phyloP scores from a whole-genome alignment of 64 coral and sea anemone genomes.

The Catalaphyllia jardinei region DNA sequence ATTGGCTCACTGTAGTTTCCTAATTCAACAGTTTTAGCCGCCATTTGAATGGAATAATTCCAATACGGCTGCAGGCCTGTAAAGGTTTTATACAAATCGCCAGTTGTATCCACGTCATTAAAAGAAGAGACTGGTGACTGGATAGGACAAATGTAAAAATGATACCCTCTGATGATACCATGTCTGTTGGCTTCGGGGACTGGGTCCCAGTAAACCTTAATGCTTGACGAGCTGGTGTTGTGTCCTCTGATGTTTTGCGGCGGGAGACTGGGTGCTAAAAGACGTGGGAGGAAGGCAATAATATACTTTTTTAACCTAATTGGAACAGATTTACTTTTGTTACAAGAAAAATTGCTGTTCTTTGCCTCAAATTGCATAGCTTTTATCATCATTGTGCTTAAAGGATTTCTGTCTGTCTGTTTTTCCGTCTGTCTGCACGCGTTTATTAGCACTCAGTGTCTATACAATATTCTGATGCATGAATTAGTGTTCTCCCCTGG shows the following conservation, averaged over 20 bases:
- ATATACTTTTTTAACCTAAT: background rate
- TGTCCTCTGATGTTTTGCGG: slow-evolving; percentile 21
- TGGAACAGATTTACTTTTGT: too few species aligned
- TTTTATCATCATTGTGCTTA: too few species aligned
- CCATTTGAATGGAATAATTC: slow-evolving; percentile 6
- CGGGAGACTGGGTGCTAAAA: slow-evolving; percentile 17
- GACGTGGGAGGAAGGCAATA: background rate
- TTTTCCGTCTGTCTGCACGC: too few species aligned
- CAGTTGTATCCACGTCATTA: background rate
- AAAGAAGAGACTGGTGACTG: background rate
- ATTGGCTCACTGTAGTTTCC: slow-evolving; percentile 50
- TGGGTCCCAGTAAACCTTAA: slow-evolving; percentile 8
- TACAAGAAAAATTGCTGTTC: too few species aligned
- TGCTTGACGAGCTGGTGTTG: slow-evolving; percentile 6
- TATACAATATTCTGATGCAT: too few species aligned
- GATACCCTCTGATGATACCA: background rate
- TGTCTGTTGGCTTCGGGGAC: background rate
- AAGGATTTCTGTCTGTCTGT: too few species aligned
- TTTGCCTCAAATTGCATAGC: too few species aligned
- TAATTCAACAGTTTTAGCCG: background rate
- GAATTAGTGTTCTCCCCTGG: too few species aligned
- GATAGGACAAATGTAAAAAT: background rate
- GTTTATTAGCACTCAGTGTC: too few species aligned
- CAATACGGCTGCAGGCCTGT: slow-evolving; percentile 17
- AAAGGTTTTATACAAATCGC: background rate